Evolutionary conservation across 1,140 invertebrate genomes (phyloP).

Genomic region (Bradysia coprophila): DNA sequence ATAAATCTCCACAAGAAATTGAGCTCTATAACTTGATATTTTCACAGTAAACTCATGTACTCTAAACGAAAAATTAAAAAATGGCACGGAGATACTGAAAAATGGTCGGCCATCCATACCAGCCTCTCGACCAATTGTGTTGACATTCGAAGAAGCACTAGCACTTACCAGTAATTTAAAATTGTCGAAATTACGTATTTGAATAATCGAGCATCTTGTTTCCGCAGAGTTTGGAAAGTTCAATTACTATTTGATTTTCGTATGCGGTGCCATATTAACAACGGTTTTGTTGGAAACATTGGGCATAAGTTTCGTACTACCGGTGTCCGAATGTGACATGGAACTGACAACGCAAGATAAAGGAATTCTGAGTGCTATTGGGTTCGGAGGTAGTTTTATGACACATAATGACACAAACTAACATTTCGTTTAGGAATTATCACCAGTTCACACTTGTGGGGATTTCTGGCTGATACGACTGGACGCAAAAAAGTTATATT

Average conservation of each 20-base stretch:
- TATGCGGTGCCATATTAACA: conserved; percentile 31
- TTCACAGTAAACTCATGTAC: no score
- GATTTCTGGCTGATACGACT: conserved; percentile 50
- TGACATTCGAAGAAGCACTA: background rate
- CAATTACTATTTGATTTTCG: conserved; percentile 35
- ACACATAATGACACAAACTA: conserved; percentile 17
- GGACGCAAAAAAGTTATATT: conserved; percentile 47
- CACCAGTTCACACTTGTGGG: conserved; percentile 42
- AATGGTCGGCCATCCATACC: no score
- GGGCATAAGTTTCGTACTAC: conserved; percentile 41
- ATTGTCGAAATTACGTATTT: background rate
- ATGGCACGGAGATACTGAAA: no score
- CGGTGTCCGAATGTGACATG: conserved; percentile 45
- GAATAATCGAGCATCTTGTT: background rate
- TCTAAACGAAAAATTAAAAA: no score
- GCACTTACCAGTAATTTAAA: background rate
- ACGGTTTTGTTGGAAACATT: conserved; percentile 37
- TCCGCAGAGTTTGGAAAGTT: conserved; percentile 32
- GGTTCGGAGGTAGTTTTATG: conserved; percentile 28
- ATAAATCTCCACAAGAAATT: no score
- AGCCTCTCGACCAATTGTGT: no score
- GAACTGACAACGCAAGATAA: conserved; percentile 33
- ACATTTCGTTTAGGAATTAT: conserved; percentile 16
- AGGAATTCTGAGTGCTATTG: conserved; percentile 27
- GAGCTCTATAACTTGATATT: no score